A percentile compares a stretch with the other conserved stretches of the same genome.
Conservation (phyloP, 2,113 vertebrate genomes). For the Semicossyphus pulcher region DNA sequence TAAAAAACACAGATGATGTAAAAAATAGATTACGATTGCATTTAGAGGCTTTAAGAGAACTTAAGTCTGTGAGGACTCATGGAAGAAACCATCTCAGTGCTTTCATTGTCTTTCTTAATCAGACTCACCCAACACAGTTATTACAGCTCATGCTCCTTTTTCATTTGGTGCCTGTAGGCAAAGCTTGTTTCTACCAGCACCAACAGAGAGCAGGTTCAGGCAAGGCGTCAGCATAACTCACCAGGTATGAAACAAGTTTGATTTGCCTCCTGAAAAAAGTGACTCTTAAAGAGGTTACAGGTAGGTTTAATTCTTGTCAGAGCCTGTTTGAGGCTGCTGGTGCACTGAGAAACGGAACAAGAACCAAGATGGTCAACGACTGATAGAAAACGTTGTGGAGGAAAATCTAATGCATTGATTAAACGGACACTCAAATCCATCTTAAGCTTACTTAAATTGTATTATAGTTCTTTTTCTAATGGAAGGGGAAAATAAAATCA, state of each 20-base stretch:
- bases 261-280: constrained; percentile 17
- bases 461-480: neutral
- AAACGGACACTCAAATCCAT: neutral
- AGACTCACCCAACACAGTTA: constrained; percentile 30
- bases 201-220: constrained; percentile 60
- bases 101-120: constrained; percentile 23
- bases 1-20: no score
- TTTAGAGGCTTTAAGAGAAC: neutral
- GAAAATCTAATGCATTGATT: neutral
- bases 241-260: constrained; percentile 32
- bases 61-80: neutral
- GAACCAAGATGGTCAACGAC: neutral
- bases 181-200: constrained; percentile 43
- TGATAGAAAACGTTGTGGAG: neutral
- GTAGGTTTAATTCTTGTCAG: constrained; percentile 36
- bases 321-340: constrained; percentile 31
- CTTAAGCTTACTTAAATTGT: neutral
- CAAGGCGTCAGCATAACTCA: constrained; percentile 51
- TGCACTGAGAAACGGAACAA: neutral
- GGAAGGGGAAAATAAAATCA: neutral
- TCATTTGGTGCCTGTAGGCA: constrained; percentile 46
- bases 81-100: neutral
- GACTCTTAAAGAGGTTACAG: constrained; percentile 3
- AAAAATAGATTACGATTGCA: neutral
- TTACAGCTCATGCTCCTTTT: constrained; percentile 7